phyloP scores from a whole-genome alignment of 1,140 invertebrate genomes.

The Drosophila jambulina region DNA sequence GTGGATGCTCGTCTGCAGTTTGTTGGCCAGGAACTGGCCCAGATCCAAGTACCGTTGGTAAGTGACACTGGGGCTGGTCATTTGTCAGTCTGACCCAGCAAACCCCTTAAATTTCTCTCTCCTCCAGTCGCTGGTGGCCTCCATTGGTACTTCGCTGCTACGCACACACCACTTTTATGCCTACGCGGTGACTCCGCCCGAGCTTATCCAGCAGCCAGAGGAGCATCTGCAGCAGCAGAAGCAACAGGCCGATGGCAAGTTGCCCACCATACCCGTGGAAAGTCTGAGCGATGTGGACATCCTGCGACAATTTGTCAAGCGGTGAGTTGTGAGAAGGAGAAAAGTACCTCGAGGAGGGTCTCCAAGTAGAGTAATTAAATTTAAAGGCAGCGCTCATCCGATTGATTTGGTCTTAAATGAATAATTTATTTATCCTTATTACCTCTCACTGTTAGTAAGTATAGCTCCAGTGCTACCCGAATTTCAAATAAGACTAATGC shows the following conservation, averaged over 20 bases:
- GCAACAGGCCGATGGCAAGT: slow-evolving; percentile 63
- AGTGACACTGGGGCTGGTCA: slow-evolving; percentile 47
- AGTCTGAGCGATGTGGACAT: slow-evolving; percentile 90
- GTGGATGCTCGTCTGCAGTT: slow-evolving; percentile 39
- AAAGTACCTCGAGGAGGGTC: neutral
- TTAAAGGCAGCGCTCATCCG: neutral
- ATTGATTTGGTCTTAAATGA: neutral
- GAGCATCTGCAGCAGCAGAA: slow-evolving; percentile 38
- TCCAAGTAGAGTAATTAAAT: neutral
- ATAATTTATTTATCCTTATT: no score
- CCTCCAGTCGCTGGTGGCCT: slow-evolving; percentile 54
- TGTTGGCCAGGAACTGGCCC: slow-evolving; percentile 62
- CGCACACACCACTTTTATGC: slow-evolving; percentile 86
- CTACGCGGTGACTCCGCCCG: slow-evolving; percentile 88
- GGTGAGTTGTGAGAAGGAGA: slow-evolving; percentile 72
- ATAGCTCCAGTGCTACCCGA: neutral
- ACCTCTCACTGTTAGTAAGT: neutral
- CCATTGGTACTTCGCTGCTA: slow-evolving; percentile 70
- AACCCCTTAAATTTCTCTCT: neutral
- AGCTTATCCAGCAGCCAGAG: slow-evolving; percentile 86
- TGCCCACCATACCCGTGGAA: slow-evolving; percentile 88
- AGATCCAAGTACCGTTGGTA: slow-evolving; percentile 75
- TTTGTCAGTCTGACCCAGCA: slow-evolving; percentile 46
- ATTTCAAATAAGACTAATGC: neutral
- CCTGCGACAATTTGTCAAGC: slow-evolving; percentile 87